Percentiles rank a stretch among this genome's conserved stretches.
Conservation (phyloP, 2,113 vertebrate species). For the Dasyprocta punctata region DNA sequence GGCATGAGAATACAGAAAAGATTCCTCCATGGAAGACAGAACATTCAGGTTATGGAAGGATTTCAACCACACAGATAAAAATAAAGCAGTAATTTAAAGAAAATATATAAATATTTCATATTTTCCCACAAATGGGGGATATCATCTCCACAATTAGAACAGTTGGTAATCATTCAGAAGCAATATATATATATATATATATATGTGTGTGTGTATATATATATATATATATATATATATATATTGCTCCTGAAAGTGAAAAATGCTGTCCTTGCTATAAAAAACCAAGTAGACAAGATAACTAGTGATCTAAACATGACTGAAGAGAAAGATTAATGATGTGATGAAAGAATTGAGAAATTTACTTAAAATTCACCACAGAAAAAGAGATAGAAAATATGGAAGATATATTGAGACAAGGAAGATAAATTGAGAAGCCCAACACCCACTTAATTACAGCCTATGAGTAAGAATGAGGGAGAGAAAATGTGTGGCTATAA, state of each 20-base stretch:
- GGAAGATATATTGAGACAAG: not conserved
- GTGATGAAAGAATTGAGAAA: conserved; percentile 9
- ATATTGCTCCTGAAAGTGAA: conserved; percentile 39
- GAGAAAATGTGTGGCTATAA: not conserved
- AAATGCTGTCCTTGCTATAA: conserved; percentile 28
- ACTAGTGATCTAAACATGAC: conserved; percentile 40
- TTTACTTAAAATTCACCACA: conserved; percentile 2
- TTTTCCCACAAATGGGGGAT: not conserved
- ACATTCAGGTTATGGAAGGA: not conserved
- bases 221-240: not conserved
- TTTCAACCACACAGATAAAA: not conserved
- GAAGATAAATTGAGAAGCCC: not conserved
- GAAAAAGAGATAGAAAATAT: not conserved
- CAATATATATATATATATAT: not conserved
- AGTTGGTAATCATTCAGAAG: conserved; percentile 17
- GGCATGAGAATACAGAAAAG: not conserved
- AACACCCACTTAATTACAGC: not conserved
- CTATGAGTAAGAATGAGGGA: not conserved
- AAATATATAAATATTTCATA: not conserved
- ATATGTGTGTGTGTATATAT: not conserved
- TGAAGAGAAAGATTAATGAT: conserved; percentile 1
- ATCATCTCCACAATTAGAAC: not conserved
- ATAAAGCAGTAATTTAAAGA: not conserved
- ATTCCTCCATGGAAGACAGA: not conserved
- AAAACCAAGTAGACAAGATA: conserved; percentile 52